A percentile compares a stretch with the other conserved stretches of the same genome.
Evolutionary conservation across 2,113 vertebrate genomes (phyloP).

Genomic region (Rhabdornis inornatus): DNA sequence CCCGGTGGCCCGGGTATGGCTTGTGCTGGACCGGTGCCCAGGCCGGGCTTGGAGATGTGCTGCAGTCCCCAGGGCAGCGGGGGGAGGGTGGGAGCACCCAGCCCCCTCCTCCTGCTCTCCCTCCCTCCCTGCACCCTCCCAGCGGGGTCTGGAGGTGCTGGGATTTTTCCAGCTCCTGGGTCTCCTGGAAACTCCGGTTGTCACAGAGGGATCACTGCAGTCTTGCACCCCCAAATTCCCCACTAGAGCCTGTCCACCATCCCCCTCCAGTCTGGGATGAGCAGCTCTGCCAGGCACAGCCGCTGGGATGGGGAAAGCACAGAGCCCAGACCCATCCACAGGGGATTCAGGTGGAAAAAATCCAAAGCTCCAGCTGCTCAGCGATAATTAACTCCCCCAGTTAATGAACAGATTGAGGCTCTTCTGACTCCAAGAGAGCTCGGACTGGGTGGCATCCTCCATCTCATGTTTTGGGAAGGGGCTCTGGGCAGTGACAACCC

Average conservation of each 20-base stretch:
- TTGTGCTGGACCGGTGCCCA: not conserved
- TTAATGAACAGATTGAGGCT: not conserved
- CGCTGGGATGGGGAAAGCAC: not conserved
- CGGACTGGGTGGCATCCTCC: not conserved
- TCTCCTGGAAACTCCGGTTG: not conserved
- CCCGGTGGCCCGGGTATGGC: not conserved
- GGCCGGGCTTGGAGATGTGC: not conserved
- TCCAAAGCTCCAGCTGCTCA: not conserved
- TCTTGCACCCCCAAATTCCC: not conserved
- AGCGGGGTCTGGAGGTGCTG: not conserved
- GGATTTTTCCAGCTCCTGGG: not conserved
- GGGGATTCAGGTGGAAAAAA: not conserved
- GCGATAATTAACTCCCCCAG: not conserved
- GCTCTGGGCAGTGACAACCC: not conserved
- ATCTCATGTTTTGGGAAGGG: rapidly evolving
- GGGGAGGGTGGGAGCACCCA: not conserved
- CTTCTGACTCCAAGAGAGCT: not conserved
- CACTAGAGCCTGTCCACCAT: not conserved
- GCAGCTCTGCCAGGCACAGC: not conserved
- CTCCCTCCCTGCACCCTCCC: not conserved
- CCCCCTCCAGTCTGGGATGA: not conserved
- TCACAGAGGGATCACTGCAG: rapidly evolving
- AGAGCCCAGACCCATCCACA: not conserved
- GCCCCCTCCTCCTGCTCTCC: not conserved
- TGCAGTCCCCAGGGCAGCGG: rapidly evolving